phyloP scores from a whole-genome alignment of 2,888 invertebrate species.

The Oligia strigilis region DNA sequence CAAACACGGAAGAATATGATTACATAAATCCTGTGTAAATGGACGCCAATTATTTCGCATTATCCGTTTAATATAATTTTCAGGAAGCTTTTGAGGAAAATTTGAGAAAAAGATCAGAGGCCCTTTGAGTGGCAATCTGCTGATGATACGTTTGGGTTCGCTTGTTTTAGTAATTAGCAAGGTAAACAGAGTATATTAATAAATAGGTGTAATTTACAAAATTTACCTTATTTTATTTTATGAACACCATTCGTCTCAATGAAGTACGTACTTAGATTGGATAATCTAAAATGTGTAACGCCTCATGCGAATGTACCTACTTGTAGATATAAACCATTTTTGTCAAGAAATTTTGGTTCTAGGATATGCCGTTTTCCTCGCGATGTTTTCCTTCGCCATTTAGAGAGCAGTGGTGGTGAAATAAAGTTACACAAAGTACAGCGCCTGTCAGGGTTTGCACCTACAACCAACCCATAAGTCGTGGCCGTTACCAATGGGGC shows the following conservation, averaged over 20 bases:
- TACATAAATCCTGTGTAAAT: conserved; percentile 68
- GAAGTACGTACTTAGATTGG: not conserved
- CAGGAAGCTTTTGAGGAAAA: conserved; percentile 32
- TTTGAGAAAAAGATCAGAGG: conserved; percentile 39
- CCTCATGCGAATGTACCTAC: not conserved
- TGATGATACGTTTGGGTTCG: not conserved
- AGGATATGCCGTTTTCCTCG: too few species aligned
- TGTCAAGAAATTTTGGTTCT: not conserved
- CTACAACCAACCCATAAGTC: not conserved
- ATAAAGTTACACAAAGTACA: too few species aligned
- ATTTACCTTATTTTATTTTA: not conserved
- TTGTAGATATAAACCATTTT: not conserved
- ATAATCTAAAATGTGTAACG: not conserved
- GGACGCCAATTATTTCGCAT: conserved; percentile 63
- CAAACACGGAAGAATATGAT: conserved; percentile 61
- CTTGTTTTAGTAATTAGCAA: conserved; percentile 32
- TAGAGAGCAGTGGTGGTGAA: too few species aligned
- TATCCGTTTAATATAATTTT: conserved; percentile 60
- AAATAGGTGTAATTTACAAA: conserved; percentile 22
- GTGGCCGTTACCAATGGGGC: not conserved
- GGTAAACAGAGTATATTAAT: conserved; percentile 3
- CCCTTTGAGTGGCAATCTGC: conserved; percentile 6
- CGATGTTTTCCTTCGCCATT: too few species aligned
- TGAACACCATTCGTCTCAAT: not conserved
- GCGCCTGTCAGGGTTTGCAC: not conserved